phyloP scores from a whole-genome alignment of 2,888 invertebrate genomes.

The Cactoblastis cactorum region DNA sequence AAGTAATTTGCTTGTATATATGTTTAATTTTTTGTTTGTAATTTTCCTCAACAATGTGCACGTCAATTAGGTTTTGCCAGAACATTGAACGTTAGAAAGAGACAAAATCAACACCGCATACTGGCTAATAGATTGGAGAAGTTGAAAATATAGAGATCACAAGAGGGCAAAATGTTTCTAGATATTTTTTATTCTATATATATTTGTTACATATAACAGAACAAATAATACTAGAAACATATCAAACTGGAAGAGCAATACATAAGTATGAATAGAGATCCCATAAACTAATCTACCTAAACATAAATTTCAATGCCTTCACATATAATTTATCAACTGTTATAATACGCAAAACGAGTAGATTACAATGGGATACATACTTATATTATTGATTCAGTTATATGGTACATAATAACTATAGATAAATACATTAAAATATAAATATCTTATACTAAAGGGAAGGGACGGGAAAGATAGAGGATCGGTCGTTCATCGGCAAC shows the following conservation, averaged over 20 bases:
- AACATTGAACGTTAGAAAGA: constrained; percentile 45
- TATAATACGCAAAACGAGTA: constrained; percentile 2
- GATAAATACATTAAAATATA: constrained; percentile 23
- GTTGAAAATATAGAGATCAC: constrained; percentile 28
- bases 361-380: no score
- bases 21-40: neutral
- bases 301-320: neutral
- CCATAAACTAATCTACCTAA: constrained; percentile 1
- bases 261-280: constrained; percentile 1
- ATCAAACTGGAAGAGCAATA: neutral
- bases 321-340: neutral
- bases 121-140: constrained; percentile 37
- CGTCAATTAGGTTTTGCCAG: constrained; percentile 40
- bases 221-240: constrained; percentile 9
- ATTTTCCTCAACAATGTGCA: constrained; percentile 33
- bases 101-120: constrained; percentile 41
- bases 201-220: neutral
- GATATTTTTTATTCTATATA: neutral
- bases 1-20: neutral
- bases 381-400: no score
- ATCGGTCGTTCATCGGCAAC: constrained; percentile 41
- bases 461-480: constrained; percentile 26
- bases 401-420: no score
- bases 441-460: constrained; percentile 25
- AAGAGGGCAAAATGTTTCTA: constrained; percentile 8